Conservation (phyloP, 1,140 invertebrate genomes). For the Apolygus lucorum region DNA sequence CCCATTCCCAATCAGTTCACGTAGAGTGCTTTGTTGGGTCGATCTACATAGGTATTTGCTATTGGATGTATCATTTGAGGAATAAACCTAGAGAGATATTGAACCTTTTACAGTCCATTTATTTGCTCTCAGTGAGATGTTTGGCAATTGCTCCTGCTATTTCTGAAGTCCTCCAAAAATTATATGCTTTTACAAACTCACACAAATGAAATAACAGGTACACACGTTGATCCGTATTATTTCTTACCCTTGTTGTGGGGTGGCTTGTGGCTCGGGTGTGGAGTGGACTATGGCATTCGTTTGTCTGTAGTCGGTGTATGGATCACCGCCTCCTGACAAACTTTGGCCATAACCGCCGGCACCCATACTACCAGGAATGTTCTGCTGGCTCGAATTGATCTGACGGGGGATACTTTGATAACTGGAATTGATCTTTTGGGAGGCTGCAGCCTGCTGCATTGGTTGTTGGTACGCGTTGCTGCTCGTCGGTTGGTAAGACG, state of each 20-base stretch:
- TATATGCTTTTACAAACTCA: too few relatives aligned
- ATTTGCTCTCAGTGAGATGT: too few relatives aligned
- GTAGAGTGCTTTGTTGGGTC: too few relatives aligned
- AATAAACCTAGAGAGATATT: too few relatives aligned
- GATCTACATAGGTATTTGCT: too few relatives aligned
- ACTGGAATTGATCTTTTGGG: slow-evolving; percentile 34
- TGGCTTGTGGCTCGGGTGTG: neutral
- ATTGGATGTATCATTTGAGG: too few relatives aligned
- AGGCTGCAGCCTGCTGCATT: slow-evolving; percentile 23
- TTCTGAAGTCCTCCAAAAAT: too few relatives aligned
- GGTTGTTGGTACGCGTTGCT: slow-evolving; percentile 23
- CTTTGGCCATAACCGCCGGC: neutral
- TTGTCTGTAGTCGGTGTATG: neutral
- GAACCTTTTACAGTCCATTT: too few relatives aligned
- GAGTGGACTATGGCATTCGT: neutral
- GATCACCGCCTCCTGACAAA: neutral
- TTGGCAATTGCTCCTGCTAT: too few relatives aligned
- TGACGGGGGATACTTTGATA: slow-evolving; percentile 34
- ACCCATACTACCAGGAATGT: neutral
- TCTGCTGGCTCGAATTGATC: slow-evolving; percentile 17
- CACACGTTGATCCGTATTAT: too few relatives aligned
- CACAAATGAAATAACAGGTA: too few relatives aligned
- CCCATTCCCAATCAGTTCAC: too few relatives aligned
- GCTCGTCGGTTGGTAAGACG: slow-evolving; percentile 22
- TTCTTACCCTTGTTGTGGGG: neutral